phyloP scores from a whole-genome alignment of 2,113 vertebrate genomes.

The Mustelus asterias region DNA sequence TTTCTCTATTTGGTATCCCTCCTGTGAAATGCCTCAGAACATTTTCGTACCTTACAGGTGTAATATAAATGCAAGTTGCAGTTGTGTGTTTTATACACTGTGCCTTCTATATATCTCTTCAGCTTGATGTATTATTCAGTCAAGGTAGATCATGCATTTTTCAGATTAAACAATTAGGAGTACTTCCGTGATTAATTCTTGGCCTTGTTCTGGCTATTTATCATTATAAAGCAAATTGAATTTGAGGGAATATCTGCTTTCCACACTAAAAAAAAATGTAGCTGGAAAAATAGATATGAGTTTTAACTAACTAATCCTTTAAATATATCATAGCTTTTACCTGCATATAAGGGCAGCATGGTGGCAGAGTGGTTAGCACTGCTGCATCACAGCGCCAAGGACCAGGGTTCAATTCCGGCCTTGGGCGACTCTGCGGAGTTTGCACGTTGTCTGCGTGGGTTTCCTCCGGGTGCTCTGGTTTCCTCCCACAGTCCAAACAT shows the following conservation, averaged over 20 bases:
- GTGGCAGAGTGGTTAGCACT: too few species aligned
- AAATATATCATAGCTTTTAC: background rate
- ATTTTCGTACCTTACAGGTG: too few species aligned
- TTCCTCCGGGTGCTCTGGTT: too few species aligned
- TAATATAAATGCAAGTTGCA: background rate
- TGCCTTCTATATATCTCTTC: background rate
- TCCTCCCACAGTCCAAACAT: too few species aligned
- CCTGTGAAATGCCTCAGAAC: too few species aligned
- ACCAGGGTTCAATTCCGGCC: too few species aligned
- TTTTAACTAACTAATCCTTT: background rate
- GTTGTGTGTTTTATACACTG: background rate
- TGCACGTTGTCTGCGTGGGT: too few species aligned
- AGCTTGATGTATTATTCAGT: background rate
- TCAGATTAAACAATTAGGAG: background rate
- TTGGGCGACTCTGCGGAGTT: too few species aligned
- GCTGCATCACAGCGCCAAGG: too few species aligned
- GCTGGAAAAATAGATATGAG: background rate
- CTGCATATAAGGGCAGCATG: background rate
- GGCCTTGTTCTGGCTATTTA: background rate
- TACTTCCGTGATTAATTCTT: background rate
- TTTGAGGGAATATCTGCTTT: background rate
- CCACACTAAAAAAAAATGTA: background rate
- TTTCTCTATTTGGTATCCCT: too few species aligned
- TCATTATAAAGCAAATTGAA: background rate
- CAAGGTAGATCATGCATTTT: background rate